These are phyloP conservation scores for Junonia oenone DNA, from an alignment of 2,888 invertebrate genomes.

Conservation along the genomic window DNA sequence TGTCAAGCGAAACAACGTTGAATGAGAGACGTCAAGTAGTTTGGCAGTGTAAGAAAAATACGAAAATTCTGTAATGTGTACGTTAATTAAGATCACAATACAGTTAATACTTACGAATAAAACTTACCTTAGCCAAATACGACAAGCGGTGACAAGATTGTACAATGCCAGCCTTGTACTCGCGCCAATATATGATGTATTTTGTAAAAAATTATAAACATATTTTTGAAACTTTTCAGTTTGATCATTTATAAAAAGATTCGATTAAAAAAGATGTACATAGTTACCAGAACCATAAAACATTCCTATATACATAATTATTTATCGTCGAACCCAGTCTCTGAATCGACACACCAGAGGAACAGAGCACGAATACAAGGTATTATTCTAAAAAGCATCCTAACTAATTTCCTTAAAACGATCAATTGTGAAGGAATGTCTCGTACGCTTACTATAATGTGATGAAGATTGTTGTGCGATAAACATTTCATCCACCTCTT, in stretches of 20 bases:
- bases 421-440: slow-evolving; percentile 23
- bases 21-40: slow-evolving; percentile 41
- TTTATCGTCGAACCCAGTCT: not conserved
- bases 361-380: slow-evolving; percentile 14
- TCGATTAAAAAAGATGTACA: not conserved
- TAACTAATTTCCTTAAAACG: slow-evolving; percentile 16
- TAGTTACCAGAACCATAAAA: not conserved
- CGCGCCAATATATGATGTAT: slow-evolving; percentile 5
- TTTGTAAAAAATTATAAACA: no score
- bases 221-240: not conserved
- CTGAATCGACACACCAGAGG: slow-evolving; percentile 5
- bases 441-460: slow-evolving; percentile 7
- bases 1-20: slow-evolving; percentile 46
- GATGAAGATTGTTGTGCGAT: slow-evolving; percentile 22
- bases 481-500: slow-evolving; percentile 2
- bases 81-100: slow-evolving; percentile 73
- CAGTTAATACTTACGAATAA: slow-evolving; percentile 72
- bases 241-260: not conserved
- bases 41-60: slow-evolving; percentile 61
- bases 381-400: slow-evolving; percentile 16
- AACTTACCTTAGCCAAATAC: slow-evolving; percentile 62
- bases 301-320: not conserved
- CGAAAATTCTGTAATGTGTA: slow-evolving; percentile 57
- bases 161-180: slow-evolving; percentile 41
- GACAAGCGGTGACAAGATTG: slow-evolving; percentile 49